Base-by-base conservation (phyloP, 2,797 vertebrate genomes). In the Neosilurus mollespiculum region DNA sequence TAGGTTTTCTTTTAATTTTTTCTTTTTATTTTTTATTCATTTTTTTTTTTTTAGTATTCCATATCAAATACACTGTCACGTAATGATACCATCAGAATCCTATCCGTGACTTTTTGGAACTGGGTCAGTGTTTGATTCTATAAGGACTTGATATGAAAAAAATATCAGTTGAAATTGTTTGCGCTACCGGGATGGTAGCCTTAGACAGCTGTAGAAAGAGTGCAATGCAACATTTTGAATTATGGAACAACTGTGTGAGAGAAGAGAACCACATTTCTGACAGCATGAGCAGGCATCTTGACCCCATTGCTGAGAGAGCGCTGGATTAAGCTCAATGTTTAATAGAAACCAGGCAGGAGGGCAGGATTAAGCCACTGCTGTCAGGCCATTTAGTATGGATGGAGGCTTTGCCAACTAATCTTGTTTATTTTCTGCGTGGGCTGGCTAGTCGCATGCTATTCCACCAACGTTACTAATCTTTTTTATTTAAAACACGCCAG, bases 271-370 rank as follows among this genome's bases (percentile, higher is more conserved):
- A 22, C 53, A 79, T 65, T 79, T 7, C 43, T 81, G 54, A 49
- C 66, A 24, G 65, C n/a, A 3, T 16, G 66, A 26, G 24, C 30
- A 70, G 15, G 15, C 34, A 71, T 43, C 54, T 43, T 81, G 80
- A 71, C 80, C 80, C 80, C 56, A 37, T 30, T 75, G 64, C 49
- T 53, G 71, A 56, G 85, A 76, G 56, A 64, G 30, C 49, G 82
- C 87, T 88, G 91, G 93, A 93, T 94, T 93, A 93, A 92, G 91
- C 92, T 92, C 91, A 88, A 89, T 93, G 88, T 94, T 93, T 94
- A 92, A 93, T 92, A 92, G 91, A 93, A 93, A 92, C 90, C 86
- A 86, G 81, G 84, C 54, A 87, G 80, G 83, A 54, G 83, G 64
- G 75, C 82, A 81, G 86, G 80, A 87, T 93, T 93, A 92, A 90